Base-by-base conservation (phyloP, 64 coral and sea anemone genomes). In the Anthopleura sola region DNA sequence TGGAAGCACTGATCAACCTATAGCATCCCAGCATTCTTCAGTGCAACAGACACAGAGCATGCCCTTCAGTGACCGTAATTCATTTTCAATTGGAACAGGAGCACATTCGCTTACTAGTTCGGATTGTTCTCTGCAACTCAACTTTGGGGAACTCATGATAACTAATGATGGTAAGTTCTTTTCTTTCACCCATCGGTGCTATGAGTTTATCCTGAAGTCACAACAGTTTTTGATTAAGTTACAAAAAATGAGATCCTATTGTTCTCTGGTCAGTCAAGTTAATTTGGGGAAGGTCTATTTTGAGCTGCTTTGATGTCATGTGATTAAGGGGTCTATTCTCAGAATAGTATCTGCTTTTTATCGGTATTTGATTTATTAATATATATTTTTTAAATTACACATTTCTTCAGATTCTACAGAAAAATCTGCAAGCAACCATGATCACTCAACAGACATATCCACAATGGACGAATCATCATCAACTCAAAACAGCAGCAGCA, bases 1-100 rank as follows among this genome's bases (percentile, higher is more conserved):
- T 75, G 87, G 58, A n/a, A 89, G 87, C 19, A 1, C 53, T 37
- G 87, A 71, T 71, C 66, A 71, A 71, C 66, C 66, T 29, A 71
- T 71, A 71, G 66, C 34, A 71, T 71, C 66, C 66, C 66, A 71
- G 31, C 66, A 34, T 31, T 29, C 66, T 2, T 16, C 9, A 34
- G 29, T 32, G n/a, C n/a, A 21, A 23, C 58, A 62, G 58, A 62
- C 16, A 62, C 58, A 26, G 16, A 26, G 5, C 58, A 62, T 11
- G 12, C 31, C 66, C 0, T 71, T 71, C 14, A 15, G 66, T 71
- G 15, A 15, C 31, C 11, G n/a, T n/a, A n/a, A 15, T 71, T 36
- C 66, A 11, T 69, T n/a, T 71, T 71, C n/a, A n/a, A 34, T 10
- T 8, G 23, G 8, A n/a, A n/a, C 10, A 32, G 66, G 66, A 16